Base-by-base conservation (phyloP, 2,888 invertebrate genomes). In the Halictus quadricinctus region DNA sequence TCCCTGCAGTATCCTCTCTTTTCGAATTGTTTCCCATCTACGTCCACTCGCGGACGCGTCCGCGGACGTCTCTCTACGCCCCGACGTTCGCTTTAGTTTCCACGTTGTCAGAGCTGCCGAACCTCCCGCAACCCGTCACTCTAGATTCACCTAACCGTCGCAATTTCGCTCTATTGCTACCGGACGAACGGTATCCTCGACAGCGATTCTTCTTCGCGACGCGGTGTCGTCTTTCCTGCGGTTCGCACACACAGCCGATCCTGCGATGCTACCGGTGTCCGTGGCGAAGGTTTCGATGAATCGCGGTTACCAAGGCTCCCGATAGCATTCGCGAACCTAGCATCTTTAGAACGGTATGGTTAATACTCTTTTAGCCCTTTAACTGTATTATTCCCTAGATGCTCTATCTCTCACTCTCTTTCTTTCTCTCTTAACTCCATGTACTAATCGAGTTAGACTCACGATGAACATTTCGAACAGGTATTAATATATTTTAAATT, bases 81-180 rank as follows among this genome's bases (percentile, higher is more conserved):
- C 85, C 84, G 83, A 85, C 64, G 29, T 84, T 85, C 87, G 91
- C 87, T 91, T 91, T 69, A 89, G 74, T 91, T 90, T 88, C 76
- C 78, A 64, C 64, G 41, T 81, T 86, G 80, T 86, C 0, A 91
- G 84, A 87, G 85, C 86, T 76, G 84, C 78, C 73, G 74, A 60
- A 80, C 79, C 64, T 79, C n/a, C 81, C 4, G n/a, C 25, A 50
- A 64, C 18, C 50, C 48, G 79, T 60, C 29, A n/a, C 12, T 25
- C 50, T 21, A 43, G 25, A 72, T 82, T 85, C 76, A 75, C 89
- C 84, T 89, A 84, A 64, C 29, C 73, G 66, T 60, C 50, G 73
- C 80, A 76, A 70, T 79, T 85, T 78, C 80, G 41, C 48, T 58
- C n/a, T 73, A 72, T 74, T 29, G 85, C 79, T 72, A 76, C 85